A percentile compares a stretch with the other conserved stretches of the same genome.
Conservation (phyloP, 2,797 vertebrate species). For the Ispidina lecontei region DNA sequence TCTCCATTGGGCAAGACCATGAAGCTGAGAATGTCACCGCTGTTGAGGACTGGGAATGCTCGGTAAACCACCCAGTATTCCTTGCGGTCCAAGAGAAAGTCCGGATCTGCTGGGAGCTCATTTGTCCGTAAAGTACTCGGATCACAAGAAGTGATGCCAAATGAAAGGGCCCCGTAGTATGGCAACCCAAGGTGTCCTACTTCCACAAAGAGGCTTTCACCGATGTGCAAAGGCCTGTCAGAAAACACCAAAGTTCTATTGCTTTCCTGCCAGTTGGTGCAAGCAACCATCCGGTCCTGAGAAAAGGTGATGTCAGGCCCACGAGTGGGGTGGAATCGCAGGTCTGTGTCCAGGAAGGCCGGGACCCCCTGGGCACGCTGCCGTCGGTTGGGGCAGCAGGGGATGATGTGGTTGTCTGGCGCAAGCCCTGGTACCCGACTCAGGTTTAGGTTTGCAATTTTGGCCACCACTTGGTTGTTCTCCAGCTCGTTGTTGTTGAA, state of each 20-base stretch:
- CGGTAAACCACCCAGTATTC: constrained; percentile 98
- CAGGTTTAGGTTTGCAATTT: constrained; percentile 93
- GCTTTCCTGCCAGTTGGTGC: constrained; percentile 93
- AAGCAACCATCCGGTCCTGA: constrained; percentile 90
- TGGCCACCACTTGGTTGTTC: constrained; percentile 95
- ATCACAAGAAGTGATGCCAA: constrained; percentile 96
- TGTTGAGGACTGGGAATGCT: constrained; percentile 87
- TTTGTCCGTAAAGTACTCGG: constrained; percentile 88
- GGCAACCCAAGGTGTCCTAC: constrained; percentile 91
- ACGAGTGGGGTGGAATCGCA: constrained; percentile 92
- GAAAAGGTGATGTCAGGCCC: constrained; percentile 93
- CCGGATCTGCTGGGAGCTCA: constrained; percentile 93
- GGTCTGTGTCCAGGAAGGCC: constrained; percentile 88
- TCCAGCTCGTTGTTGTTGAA: constrained; percentile 98
- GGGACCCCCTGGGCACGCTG: constrained; percentile 78
- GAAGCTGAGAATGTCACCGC: constrained; percentile 93
- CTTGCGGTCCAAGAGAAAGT: constrained; percentile 94
- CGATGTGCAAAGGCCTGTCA: constrained; percentile 90
- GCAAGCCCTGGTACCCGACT: constrained; percentile 74
- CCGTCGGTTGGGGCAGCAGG: constrained; percentile 85
- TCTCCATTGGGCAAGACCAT: constrained; percentile 91
- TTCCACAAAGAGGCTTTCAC: constrained; percentile 93
- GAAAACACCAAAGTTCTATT: constrained; percentile 93
- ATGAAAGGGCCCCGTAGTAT: constrained; percentile 90
- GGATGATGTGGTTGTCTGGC: constrained; percentile 83